phyloP scores from a whole-genome alignment of 2,113 vertebrate species.

The Macquaria ambigua region DNA sequence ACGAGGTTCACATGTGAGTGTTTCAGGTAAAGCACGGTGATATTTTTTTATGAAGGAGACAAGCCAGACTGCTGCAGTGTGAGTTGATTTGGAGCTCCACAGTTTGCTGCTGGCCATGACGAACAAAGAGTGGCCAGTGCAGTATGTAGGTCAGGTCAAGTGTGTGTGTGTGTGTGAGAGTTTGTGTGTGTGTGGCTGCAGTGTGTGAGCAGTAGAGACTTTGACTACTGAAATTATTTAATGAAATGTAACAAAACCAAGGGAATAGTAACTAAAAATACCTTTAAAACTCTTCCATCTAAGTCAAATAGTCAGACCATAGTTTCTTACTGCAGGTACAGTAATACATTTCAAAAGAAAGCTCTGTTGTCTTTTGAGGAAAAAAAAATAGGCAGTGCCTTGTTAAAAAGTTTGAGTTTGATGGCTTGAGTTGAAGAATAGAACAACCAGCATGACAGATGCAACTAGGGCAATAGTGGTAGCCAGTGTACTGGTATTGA shows the following conservation, averaged over 20 bases:
- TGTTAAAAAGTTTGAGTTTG: not conserved
- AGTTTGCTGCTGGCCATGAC: slow-evolving; percentile 24
- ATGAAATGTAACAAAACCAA: slow-evolving; percentile 14
- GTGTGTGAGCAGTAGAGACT: not conserved
- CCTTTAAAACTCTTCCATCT: not conserved
- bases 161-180: slow-evolving; percentile 3
- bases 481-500: not conserved
- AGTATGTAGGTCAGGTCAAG: slow-evolving; percentile 48
- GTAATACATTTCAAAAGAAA: not conserved
- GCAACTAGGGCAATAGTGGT: not conserved
- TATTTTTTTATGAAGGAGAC: slow-evolving; percentile 30
- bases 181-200: slow-evolving; percentile 1
- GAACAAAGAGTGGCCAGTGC: slow-evolving; percentile 39
- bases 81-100: slow-evolving; percentile 27
- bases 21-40: not conserved
- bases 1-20: not conserved
- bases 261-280: slow-evolving; percentile 4
- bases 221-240: slow-evolving; percentile 5
- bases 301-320: not conserved
- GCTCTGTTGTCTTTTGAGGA: not conserved
- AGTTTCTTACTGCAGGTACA: not conserved
- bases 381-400: not conserved
- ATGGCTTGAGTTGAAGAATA: not conserved
- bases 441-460: not conserved
- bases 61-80: not conserved